Base-by-base conservation (phyloP, 2,113 vertebrate species). In the Triplophysa dalaica region DNA sequence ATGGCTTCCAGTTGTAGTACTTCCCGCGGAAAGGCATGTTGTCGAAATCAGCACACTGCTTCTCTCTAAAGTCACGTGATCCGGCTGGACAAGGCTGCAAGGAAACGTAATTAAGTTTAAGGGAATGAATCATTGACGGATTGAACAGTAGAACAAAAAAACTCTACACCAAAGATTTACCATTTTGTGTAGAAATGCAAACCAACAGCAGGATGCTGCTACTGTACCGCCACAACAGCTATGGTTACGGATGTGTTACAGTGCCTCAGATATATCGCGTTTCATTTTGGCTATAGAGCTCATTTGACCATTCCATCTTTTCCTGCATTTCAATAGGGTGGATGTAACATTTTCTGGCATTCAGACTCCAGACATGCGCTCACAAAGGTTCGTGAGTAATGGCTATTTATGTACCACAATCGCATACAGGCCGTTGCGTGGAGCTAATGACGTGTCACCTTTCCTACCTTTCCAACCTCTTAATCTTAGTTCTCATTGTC, bases 1-100 rank as follows among this genome's bases (percentile, higher is more conserved):
- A 98, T 83, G 97, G 97, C 87, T 98, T 98, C 97, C 97, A 99
- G 94, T 95, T 98, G 94, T 99, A 99, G 89, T 97, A 98, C 83
- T 98, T 99, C 88, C 97, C 97, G 54, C 97, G 95, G 86, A 99
- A 99, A 89, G 97, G 94, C 95, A 97, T 94, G 92, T 84, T 96
- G 93, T 99, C 96, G 88, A 99, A 99, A 84, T 98, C 97, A 0
- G 95, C 96, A 82, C 97, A 99, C 81, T 99, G 97, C 87, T 99
- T 99, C 91, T 99, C 96, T 84, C 97, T 92, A 91, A 99, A 99
- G 88, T 99, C 97, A 70, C 94, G 94, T 66, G 95, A 93, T 73
- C 95, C 97, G 22, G 84, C 89, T 81, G 95, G 92, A 85, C 97
- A 99, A 1, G 92, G 91, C 97, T 99, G 87, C 4, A 43, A n/a